phyloP scores from a whole-genome alignment of 2,888 invertebrate genomes.

The Cantharis nigra region DNA sequence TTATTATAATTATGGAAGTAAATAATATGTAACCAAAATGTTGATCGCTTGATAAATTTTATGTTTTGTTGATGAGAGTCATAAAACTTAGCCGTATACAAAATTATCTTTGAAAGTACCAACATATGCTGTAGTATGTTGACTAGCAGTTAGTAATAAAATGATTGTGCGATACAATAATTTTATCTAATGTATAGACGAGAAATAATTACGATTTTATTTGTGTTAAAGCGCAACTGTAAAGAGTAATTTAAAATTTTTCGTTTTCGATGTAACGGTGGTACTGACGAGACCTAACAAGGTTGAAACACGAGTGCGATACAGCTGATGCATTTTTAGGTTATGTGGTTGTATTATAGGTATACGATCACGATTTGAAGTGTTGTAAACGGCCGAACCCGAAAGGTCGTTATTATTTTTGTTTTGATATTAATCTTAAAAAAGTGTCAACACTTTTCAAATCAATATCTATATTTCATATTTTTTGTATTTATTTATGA shows the following conservation, averaged over 20 bases:
- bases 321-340: not conserved
- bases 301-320: not conserved
- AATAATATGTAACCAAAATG: not conserved
- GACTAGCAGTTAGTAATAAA: not conserved
- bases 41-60: not conserved
- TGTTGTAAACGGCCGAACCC: not conserved
- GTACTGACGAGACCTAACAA: not conserved
- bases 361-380: not conserved
- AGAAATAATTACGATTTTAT: not conserved
- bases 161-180: not conserved
- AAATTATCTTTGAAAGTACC: not conserved
- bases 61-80: not conserved
- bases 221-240: not conserved
- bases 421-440: not conserved
- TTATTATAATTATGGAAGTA: not conserved
- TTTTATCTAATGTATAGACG: not conserved
- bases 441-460: constrained; percentile 10
- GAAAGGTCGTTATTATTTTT: not conserved
- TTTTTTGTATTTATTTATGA: not conserved
- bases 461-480: not conserved
- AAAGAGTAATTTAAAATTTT: not conserved
- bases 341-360: not conserved
- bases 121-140: not conserved
- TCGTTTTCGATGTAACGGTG: not conserved
- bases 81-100: not conserved